These are phyloP conservation scores for Ramphastos sulfuratus DNA, from an alignment of 2,113 vertebrate genomes.

Conservation along the genomic window DNA sequence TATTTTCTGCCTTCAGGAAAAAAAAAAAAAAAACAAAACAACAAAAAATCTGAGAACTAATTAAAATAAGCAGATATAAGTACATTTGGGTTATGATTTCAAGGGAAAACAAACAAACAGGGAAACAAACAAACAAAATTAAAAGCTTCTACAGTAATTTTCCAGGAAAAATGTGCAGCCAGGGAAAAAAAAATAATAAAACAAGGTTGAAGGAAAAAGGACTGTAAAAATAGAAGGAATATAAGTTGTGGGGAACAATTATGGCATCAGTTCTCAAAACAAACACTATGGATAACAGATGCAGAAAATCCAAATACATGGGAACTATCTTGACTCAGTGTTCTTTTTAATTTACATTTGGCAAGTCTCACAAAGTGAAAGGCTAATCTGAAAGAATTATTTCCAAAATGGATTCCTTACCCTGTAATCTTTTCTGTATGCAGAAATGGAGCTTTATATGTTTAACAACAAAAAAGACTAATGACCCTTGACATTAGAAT, in stretches of 20 bases:
- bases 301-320: constrained; percentile 35
- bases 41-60: not conserved
- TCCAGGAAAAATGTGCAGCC: not conserved
- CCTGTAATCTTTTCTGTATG: not conserved
- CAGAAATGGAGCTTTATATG: constrained; percentile 33
- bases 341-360: constrained; percentile 44
- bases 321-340: constrained; percentile 34
- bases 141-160: not conserved
- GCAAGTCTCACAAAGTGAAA: constrained; percentile 48
- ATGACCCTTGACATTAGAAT: constrained; percentile 69
- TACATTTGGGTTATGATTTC: not conserved
- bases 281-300: not conserved
- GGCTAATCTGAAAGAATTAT: constrained; percentile 52
- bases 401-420: constrained; percentile 51
- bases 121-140: too few species aligned
- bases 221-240: not conserved
- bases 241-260: not conserved
- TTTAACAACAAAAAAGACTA: constrained; percentile 60
- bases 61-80: not conserved
- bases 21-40: not conserved
- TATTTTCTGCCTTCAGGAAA: not conserved
- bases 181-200: too few species aligned
- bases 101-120: too few species aligned
- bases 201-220: not conserved
- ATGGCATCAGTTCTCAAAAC: not conserved